Base-by-base conservation (phyloP, 1,140 invertebrate genomes). In the Ladona fulva region DNA sequence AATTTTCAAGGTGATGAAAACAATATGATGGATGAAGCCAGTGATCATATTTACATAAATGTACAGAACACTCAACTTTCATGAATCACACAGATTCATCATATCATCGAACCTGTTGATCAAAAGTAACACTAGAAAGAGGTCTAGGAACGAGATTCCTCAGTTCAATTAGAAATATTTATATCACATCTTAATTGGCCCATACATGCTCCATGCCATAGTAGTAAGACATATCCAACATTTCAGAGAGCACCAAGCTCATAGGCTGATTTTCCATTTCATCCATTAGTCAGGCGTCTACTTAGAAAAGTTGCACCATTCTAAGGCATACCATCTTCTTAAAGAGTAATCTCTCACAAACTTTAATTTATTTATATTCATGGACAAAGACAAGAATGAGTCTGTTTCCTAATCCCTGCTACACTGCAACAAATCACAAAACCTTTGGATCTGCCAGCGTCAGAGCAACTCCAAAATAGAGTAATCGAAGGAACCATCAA, bases 91-190 rank as follows among this genome's bases (percentile, higher is more conserved):
- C 44, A 52, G 44, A 52, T 52, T 66, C 52, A 19, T 22, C 52
- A 66, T 37, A 66, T 66, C 52, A 66, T 22, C n/a, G 12, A 66
- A 66, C 3, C 3, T 12, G 12, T 66, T 66, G 52, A 66, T 66
- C 14, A 19, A 37, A 66, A 66, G 52, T 66, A 66, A 66, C n/a
- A 66, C n/a, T 66, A 19, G n/a, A 66, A 66, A 12, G 52, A 37
- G 52, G 52, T 66, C 52, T 66, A 66, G 52, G 52, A 66, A 66
- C 52, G 52, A 66, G 52, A 66, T 66, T 66, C 52, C 52, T 66
- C 52, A 66, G n/a, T 19, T 66, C 52, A 19, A 66, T 66, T 19
- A 19, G 52, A 66, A 66, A 66, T 66, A 22, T 37, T 37, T 37
- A 66, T 66, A 66, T 66, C 52, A 66, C 52, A 66, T 66, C 52